Evolutionary conservation across 92 coral and sea anemone genomes (phyloP).

Genomic region (Porites cylindrica): DNA sequence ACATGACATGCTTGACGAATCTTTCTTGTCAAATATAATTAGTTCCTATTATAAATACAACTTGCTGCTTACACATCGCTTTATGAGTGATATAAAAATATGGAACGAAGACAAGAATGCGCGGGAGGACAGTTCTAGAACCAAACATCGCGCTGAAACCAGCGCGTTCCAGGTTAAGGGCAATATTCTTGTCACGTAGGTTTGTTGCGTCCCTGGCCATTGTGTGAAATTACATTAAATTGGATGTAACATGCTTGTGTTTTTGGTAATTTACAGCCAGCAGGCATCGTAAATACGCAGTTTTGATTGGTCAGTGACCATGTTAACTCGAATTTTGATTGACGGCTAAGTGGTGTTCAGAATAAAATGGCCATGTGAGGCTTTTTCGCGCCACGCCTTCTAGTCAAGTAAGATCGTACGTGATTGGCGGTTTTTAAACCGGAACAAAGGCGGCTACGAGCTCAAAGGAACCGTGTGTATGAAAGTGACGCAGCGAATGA

Average conservation of each 20-base stretch:
- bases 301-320: constrained; percentile 48
- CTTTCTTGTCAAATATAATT: constrained; percentile 36
- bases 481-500: constrained; percentile 46
- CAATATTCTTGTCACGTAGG: constrained; percentile 46
- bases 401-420: constrained; percentile 46
- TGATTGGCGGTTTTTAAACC: constrained; percentile 80
- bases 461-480: constrained; percentile 56
- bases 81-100: background rate
- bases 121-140: constrained; percentile 9
- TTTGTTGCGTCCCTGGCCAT: constrained; percentile 6
- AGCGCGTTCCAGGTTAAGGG: constrained; percentile 21
- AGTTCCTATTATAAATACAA: background rate
- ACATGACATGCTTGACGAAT: constrained; percentile 34
- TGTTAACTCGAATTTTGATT: constrained; percentile 70
- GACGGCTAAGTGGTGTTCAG: constrained; percentile 80
- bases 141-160: background rate
- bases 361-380: constrained; percentile 81
- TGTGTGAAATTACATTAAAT: constrained; percentile 36
- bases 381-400: constrained; percentile 76
- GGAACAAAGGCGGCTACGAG: constrained; percentile 59
- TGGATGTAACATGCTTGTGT: constrained; percentile 49
- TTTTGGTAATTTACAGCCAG: constrained; percentile 40
- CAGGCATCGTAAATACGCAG: constrained; percentile 39
- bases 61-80: constrained; percentile 2
- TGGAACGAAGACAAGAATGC: background rate